Evolutionary conservation across 92 coral and sea anemone genomes (phyloP), one percentile per base, ranked within the genome.

Genomic region (Actinostola sp.): DNA sequence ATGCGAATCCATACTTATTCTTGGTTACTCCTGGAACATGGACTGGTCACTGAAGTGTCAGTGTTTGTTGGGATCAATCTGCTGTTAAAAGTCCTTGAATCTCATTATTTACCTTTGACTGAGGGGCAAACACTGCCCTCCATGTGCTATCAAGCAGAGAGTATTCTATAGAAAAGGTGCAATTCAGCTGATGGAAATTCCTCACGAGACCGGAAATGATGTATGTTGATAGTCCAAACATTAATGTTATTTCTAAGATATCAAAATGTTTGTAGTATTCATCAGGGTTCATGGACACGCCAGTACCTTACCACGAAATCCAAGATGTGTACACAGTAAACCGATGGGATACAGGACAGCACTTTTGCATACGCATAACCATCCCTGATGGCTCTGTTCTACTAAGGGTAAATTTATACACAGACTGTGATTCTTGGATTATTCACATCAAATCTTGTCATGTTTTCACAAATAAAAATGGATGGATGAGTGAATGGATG

Each of bases 311-410:
- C 67, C 98, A 94, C 61, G 98, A 94, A 74, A 94, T 94, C 34
- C 87, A 84, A 67, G 98, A 94, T 73, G 95, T 93, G 4, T 89
- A 94, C 78, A 87, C 97, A 31, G 93, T 94, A 57, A 92, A 92
- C 72, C 81, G 97, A 46, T 94, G 98, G 98, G 98, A 94, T 48
- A 86, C 98, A 42, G 98, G 98, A 38, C 98, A 94, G 50, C 97
- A 94, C 54, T 94, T 94, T 75, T 94, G 97, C 45, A 92, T 94
- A 41, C 81, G 97, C 49, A 86, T 94, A 13, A 89, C 97, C 1
- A 82, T 94, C 39, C 86, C 95, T 57, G 98, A 94, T 77, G 98
- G 98, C 5, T 91, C 98, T 44, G 86, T 94, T 1, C 73, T 93
- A 62, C 88, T 93, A 20, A 91, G 91, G 93, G 98, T 93, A 38